Evolutionary conservation across 2,113 vertebrate species (phyloP).

Genomic region (Channa maculata): DNA sequence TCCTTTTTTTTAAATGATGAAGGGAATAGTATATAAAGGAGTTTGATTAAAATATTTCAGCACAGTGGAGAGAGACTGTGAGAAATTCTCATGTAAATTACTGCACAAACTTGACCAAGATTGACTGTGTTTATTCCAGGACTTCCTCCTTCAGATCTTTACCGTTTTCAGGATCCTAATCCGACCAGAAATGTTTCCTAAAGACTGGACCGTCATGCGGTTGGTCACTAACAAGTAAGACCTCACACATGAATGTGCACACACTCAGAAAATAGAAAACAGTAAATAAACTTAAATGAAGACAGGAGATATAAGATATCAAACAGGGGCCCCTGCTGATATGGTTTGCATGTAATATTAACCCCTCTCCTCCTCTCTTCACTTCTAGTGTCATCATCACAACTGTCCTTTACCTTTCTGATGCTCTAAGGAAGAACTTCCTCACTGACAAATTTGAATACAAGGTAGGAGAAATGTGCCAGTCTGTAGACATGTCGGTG

Average conservation of each 20-base stretch:
- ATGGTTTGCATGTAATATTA: background rate
- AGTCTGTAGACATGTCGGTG: background rate
- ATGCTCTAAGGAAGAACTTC: conserved; percentile 97
- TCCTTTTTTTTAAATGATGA: too few relatives aligned
- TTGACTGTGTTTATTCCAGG: conserved; percentile 79
- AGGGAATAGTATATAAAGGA: too few relatives aligned
- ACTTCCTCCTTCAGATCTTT: conserved; percentile 97
- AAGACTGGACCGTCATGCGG: conserved; percentile 99
- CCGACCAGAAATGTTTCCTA: conserved; percentile 97
- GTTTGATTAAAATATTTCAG: conserved; percentile 6
- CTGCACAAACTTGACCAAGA: background rate
- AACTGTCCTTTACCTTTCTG: conserved; percentile 97
- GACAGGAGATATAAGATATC: background rate
- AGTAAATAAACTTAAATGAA: background rate
- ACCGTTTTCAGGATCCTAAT: conserved; percentile 98
- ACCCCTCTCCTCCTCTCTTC: background rate
- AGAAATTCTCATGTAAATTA: background rate
- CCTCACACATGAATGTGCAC: too few relatives aligned
- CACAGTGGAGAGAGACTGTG: conserved; percentile 15
- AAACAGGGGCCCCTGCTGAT: too few relatives aligned
- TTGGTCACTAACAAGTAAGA: conserved; percentile 99
- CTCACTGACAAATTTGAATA: conserved; percentile 98
- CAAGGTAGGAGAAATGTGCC: conserved; percentile 82
- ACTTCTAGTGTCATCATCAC: conserved; percentile 95
- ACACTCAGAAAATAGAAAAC: background rate